Conservation (phyloP, 2,888 invertebrate species). For the Pediacus dermestoides region DNA sequence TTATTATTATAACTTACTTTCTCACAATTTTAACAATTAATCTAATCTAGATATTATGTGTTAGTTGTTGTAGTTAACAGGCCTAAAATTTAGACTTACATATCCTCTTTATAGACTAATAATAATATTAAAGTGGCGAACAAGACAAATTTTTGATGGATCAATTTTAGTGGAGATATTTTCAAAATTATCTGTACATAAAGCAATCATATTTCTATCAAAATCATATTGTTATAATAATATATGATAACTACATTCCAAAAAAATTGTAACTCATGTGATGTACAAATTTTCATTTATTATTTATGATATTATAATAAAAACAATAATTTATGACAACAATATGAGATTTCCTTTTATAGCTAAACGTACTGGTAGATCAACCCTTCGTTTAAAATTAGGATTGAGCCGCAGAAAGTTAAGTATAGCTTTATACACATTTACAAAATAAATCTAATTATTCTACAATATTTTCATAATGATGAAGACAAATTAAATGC, state of each 20-base stretch:
- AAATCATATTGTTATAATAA: slow-evolving; percentile 26
- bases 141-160: slow-evolving; percentile 21
- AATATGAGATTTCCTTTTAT: slow-evolving; percentile 10
- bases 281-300: slow-evolving; percentile 39
- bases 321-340: slow-evolving; percentile 17
- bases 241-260: slow-evolving; percentile 19
- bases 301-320: slow-evolving; percentile 26
- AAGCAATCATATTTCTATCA: slow-evolving; percentile 28
- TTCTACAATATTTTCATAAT: too few relatives aligned
- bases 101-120: slow-evolving; percentile 28
- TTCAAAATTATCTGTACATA: slow-evolving; percentile 28
- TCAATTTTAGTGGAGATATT: slow-evolving; percentile 25
- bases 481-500: too few relatives aligned
- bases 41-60: slow-evolving; percentile 13
- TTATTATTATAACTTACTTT: slow-evolving; percentile 1
- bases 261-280: slow-evolving; percentile 36
- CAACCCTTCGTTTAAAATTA: too few relatives aligned
- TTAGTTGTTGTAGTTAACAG: slow-evolving; percentile 30
- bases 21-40: too few relatives aligned
- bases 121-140: slow-evolving; percentile 1
- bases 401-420: too few relatives aligned
- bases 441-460: too few relatives aligned
- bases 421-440: too few relatives aligned
- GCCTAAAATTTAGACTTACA: slow-evolving; percentile 29
- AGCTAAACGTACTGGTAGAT: too few relatives aligned